These are phyloP conservation scores for Irena cyanogastra DNA, from an alignment of 2,113 vertebrate species.

Conservation along the genomic window DNA sequence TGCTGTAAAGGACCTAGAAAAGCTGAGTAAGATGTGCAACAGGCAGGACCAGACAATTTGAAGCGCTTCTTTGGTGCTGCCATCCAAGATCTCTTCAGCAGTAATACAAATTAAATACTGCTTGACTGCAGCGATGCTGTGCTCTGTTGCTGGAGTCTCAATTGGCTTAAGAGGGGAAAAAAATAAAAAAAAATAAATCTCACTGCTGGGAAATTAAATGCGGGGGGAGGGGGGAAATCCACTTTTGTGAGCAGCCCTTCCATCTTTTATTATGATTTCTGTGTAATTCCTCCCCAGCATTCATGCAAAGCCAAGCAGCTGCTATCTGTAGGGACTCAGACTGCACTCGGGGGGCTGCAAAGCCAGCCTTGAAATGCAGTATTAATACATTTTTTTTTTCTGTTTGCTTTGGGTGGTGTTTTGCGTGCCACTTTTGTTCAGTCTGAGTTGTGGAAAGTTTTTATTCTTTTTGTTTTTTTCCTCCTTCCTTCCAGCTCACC, in stretches of 20 bases:
- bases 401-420: background rate
- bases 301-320: background rate
- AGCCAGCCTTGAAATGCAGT: background rate
- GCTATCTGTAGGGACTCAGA: background rate
- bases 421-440: background rate
- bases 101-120: slow-evolving; percentile 12
- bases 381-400: background rate
- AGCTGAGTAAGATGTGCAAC: slow-evolving; percentile 1
- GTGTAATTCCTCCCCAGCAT: background rate
- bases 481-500: background rate
- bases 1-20: background rate
- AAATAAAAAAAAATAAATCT: background rate
- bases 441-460: background rate
- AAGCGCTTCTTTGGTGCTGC: background rate
- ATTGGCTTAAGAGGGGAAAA: background rate
- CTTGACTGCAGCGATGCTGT: background rate
- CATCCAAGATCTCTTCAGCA: background rate
- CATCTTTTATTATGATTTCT: background rate
- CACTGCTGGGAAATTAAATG: background rate
- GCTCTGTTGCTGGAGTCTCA: background rate
- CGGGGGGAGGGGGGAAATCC: background rate
- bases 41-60: background rate
- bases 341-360: background rate
- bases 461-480: background rate
- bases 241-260: background rate